These are phyloP conservation scores for Euthynnus affinis DNA, from an alignment of 2,797 vertebrate genomes.

Conservation along the genomic window DNA sequence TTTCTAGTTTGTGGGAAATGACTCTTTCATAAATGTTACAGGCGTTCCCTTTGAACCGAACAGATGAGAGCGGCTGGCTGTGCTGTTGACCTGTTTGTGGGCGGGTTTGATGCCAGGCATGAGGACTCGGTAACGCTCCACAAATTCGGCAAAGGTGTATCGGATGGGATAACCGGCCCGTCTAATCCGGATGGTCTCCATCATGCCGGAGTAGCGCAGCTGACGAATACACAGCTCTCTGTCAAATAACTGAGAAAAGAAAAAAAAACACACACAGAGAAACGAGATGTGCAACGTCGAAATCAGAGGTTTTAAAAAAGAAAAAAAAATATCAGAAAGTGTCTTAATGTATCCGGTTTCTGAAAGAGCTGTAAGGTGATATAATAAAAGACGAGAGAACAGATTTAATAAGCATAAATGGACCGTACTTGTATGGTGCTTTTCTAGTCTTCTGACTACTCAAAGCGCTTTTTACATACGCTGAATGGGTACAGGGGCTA, in stretches of 20 bases:
- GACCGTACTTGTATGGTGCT: no score
- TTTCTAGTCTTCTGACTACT: no score
- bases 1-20: no score
- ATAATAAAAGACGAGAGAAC: not conserved
- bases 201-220: conserved; percentile 98
- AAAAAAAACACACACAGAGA: conserved; percentile 30
- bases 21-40: no score
- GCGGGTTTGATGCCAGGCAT: conserved; percentile 96
- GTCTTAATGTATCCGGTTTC: no score
- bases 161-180: conserved; percentile 97
- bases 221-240: conserved; percentile 96
- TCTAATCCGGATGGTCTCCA: conserved; percentile 98
- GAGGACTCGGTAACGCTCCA: conserved; percentile 95
- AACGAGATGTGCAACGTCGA: not conserved
- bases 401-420: not conserved
- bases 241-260: conserved; percentile 90
- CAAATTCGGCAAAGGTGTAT: conserved; percentile 96
- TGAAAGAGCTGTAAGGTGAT: no score
- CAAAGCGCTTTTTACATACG: no score
- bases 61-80: not conserved
- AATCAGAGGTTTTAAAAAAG: not conserved
- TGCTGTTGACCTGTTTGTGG: conserved; percentile 90
- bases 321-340: no score
- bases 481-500: no score
- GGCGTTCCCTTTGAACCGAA: not conserved